Evolutionary conservation across 2,797 vertebrate genomes (phyloP), one percentile per base, ranked within the genome.

Genomic region (Tangara arthus): DNA sequence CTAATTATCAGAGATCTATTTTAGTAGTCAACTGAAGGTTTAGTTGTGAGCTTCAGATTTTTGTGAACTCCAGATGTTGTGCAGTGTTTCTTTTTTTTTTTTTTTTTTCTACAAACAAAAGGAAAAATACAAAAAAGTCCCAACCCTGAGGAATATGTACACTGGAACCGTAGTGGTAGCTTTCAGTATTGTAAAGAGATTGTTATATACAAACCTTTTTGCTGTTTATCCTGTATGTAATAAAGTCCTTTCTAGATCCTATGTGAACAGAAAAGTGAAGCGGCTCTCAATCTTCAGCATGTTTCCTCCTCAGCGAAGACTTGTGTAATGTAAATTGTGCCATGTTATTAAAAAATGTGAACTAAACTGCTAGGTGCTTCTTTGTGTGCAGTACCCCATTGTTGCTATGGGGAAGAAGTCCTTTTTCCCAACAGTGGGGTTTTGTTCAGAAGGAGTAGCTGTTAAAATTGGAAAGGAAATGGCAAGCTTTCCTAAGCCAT

Each of bases 271-370:
- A 95, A 97, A 97, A 97, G 97, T 97, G 97, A 97, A 98, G 98
- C 98, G 97, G 98, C 98, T 97, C 96, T 98, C 98, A 98, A 98
- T 99, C 98, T 99, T 98, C 98, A 99, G 99, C 99, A 99, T 99
- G 99, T 99, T 97, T 98, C 98, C 98, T 99, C 99, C 98, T 99
- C 99, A 99, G 99, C 98, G 95, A 98, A 98, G 97, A 98, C 98
- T 99, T 99, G 99, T 99, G 99, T 99, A 98, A 99, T 99, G 99
- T 99, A 99, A 99, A 99, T 99, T 99, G 99, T 99, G 99, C 99
- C 99, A 99, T 99, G 99, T 99, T 99, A 99, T 99, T 99, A 99
- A 99, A 99, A 99, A 99, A 98, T 99, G 99, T 99, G 99, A 99
- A 99, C 98, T 98, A 98, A 99, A 97, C 95, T 91, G 97, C 95